A percentile compares a stretch with the other conserved stretches of the same genome.
Evolutionary conservation across 2,888 invertebrate species (phyloP).

Genomic region (Tetheella fluctuosa): DNA sequence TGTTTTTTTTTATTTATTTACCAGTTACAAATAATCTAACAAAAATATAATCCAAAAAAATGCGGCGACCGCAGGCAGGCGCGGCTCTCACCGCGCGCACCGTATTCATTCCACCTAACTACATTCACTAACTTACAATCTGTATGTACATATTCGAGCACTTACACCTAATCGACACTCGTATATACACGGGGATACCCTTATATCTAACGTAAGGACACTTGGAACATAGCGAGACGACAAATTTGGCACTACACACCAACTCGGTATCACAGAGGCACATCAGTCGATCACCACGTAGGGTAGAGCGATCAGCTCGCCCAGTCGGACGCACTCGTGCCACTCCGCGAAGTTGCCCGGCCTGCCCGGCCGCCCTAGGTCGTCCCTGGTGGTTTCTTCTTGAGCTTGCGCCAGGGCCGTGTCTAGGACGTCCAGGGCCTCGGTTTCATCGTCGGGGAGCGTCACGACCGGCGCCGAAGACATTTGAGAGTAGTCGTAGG

Average conservation of each 20-base stretch:
- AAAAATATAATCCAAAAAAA: slow-evolving; percentile 29
- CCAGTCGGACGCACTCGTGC: slow-evolving; percentile 93
- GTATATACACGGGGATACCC: slow-evolving; percentile 51
- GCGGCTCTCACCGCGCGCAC: slow-evolving; percentile 16
- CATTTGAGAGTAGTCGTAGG: slow-evolving; percentile 56
- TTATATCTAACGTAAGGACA: slow-evolving; percentile 77
- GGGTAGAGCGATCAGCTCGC: slow-evolving; percentile 96
- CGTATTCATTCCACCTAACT: slow-evolving; percentile 41
- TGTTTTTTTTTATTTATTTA: not conserved
- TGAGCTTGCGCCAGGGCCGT: slow-evolving; percentile 31
- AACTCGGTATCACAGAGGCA: slow-evolving; percentile 30
- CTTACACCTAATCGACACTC: slow-evolving; percentile 35
- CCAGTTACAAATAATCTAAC: slow-evolving; percentile 20
- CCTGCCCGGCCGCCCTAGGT: slow-evolving; percentile 56
- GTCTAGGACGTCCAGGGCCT: slow-evolving; percentile 26
- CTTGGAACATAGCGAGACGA: slow-evolving; percentile 64
- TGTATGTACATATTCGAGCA: slow-evolving; percentile 63
- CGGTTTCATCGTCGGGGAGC: slow-evolving; percentile 33
- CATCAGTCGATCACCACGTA: slow-evolving; percentile 97
- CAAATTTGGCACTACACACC: slow-evolving; percentile 42
- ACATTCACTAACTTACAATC: slow-evolving; percentile 49
- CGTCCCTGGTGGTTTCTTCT: slow-evolving; percentile 39
- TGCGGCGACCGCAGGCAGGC: slow-evolving; percentile 21
- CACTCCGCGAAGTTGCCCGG: slow-evolving; percentile 91
- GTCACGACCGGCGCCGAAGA: slow-evolving; percentile 54